phyloP scores from a whole-genome alignment of 1,140 invertebrate genomes.

The Drosophila persimilis region DNA sequence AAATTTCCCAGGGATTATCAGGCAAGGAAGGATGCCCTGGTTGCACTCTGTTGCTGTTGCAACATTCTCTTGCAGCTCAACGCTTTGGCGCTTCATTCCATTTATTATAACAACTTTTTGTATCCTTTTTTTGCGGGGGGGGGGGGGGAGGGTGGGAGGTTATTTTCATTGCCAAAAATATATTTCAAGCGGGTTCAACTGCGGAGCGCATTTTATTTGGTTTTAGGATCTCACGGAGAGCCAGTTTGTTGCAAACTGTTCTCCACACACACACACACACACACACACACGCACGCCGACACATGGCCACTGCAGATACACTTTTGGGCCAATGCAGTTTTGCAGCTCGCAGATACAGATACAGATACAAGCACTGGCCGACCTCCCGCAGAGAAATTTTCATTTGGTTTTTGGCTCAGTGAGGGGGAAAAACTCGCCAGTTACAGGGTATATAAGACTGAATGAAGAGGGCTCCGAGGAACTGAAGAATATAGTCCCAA shows the following conservation, averaged over 20 bases:
- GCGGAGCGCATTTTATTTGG: constrained; percentile 63
- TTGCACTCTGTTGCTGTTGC: constrained; percentile 48
- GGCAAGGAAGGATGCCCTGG: constrained; percentile 42
- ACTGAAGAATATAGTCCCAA: too few species aligned
- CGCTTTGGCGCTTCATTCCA: constrained; percentile 69
- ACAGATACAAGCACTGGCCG: constrained; percentile 25
- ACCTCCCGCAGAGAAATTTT: constrained; percentile 35
- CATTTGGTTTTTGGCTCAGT: constrained; percentile 33
- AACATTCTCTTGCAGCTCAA: constrained; percentile 61
- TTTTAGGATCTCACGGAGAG: constrained; percentile 53
- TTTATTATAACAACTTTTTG: constrained; percentile 66
- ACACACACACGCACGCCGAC: constrained; percentile 7
- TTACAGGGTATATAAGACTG: constrained; percentile 1
- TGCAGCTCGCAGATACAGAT: constrained; percentile 31
- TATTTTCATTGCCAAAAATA: constrained; percentile 76
- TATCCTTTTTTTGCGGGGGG: constrained; percentile 8
- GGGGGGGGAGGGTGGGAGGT: neutral
- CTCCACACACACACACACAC: neutral
- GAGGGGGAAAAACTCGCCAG: constrained; percentile 10
- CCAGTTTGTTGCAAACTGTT: constrained; percentile 69
- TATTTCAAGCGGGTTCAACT: constrained; percentile 74
- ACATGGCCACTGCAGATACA: constrained; percentile 43
- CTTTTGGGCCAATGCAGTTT: constrained; percentile 22
- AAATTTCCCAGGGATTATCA: constrained; percentile 72
- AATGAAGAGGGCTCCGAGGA: too few species aligned